Percentiles rank a stretch among this genome's conserved stretches.
Evolutionary conservation across 1,140 invertebrate species (phyloP).

Genomic region (Drosophila bocki): DNA sequence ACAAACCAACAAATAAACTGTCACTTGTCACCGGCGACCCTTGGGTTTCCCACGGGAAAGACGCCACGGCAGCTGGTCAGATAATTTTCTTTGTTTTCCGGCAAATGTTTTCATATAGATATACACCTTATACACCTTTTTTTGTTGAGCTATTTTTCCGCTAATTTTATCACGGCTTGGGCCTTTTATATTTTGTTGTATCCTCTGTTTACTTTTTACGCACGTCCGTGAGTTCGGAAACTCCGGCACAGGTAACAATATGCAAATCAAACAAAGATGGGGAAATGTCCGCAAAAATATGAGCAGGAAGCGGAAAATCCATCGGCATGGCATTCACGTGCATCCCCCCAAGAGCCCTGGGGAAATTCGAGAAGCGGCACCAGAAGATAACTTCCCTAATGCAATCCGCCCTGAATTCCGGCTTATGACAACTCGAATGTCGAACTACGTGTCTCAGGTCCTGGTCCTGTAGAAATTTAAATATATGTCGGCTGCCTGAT

Average conservation of each 20-base stretch:
- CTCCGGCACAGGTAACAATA: slow-evolving; percentile 73
- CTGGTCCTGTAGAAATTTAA: slow-evolving; percentile 35
- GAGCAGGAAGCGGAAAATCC: slow-evolving; percentile 22
- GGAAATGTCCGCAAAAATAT: slow-evolving; percentile 32
- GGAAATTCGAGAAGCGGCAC: slow-evolving; percentile 26
- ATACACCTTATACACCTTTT: neutral
- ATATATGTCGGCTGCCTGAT: slow-evolving; percentile 32
- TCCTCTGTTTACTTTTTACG: slow-evolving; percentile 55
- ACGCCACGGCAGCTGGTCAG: slow-evolving; percentile 61
- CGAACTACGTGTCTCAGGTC: slow-evolving; percentile 34
- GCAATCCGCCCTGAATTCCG: slow-evolving; percentile 56
- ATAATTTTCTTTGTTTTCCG: slow-evolving; percentile 78
- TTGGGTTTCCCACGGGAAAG: slow-evolving; percentile 2
- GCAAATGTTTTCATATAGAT: slow-evolving; percentile 64
- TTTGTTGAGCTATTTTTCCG: slow-evolving; percentile 71
- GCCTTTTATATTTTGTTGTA: slow-evolving; percentile 50
- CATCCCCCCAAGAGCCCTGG: slow-evolving; percentile 33
- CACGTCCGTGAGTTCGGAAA: slow-evolving; percentile 28
- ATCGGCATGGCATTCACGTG: slow-evolving; percentile 72
- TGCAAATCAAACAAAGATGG: slow-evolving; percentile 72
- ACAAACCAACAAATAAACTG: slow-evolving; percentile 73
- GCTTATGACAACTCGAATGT: slow-evolving; percentile 44
- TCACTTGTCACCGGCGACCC: slow-evolving; percentile 69
- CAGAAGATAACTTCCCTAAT: slow-evolving; percentile 47
- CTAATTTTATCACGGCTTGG: slow-evolving; percentile 71